Evolutionary conservation across 2,888 invertebrate genomes (phyloP).

Genomic region (Cylloceria caligata): DNA sequence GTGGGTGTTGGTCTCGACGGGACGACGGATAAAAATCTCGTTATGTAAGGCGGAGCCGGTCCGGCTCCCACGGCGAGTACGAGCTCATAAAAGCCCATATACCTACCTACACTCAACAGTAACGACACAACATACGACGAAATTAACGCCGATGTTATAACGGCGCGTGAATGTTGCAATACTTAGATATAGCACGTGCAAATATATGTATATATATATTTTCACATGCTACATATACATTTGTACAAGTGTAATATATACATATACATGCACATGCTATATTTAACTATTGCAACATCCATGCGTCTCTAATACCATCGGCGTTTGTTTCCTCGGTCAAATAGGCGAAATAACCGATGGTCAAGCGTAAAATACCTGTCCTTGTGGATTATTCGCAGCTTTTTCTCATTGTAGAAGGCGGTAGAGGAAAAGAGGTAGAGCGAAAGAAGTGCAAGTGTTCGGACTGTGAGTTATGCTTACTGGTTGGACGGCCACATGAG

Average conservation of each 20-base stretch:
- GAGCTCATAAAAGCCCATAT: constrained; percentile 14
- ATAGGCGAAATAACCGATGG: constrained; percentile 29
- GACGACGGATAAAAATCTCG: constrained; percentile 61
- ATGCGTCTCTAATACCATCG: constrained; percentile 42
- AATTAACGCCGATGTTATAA: constrained; percentile 49
- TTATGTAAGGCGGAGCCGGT: constrained; percentile 56
- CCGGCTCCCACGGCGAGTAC: constrained; percentile 56
- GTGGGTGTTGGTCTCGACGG: constrained; percentile 34
- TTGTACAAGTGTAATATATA: no score
- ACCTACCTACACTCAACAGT: not conserved
- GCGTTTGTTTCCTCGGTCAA: constrained; percentile 46
- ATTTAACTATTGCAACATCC: constrained; percentile 44
- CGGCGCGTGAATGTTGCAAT: constrained; percentile 48
- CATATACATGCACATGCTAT: constrained; percentile 5
- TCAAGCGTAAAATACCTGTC: no score
- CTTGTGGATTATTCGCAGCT: not conserved
- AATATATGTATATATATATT: not conserved
- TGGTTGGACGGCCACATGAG: not conserved
- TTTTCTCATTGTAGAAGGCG: not conserved
- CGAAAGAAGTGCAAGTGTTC: no score
- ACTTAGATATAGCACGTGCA: not conserved
- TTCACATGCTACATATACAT: no score
- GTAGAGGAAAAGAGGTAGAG: no score
- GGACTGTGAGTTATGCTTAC: not conserved
- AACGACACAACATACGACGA: constrained; percentile 19